phyloP scores from a whole-genome alignment of 1,140 invertebrate species.

The Micrasema minimum region DNA sequence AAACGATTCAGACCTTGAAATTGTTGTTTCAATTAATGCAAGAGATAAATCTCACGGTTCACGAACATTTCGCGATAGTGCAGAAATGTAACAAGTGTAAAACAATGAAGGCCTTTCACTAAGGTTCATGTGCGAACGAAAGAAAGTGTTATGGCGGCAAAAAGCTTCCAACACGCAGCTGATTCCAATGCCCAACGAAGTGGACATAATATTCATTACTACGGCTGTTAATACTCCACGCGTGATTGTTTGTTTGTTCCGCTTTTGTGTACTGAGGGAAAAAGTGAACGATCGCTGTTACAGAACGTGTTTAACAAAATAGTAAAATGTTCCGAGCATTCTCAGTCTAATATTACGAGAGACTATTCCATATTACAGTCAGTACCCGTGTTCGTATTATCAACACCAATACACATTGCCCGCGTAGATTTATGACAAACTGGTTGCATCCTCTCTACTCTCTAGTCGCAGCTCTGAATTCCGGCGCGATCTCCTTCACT shows the following conservation, averaged over 20 bases:
- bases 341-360: slow-evolving; percentile 38
- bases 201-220: not conserved
- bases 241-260: slow-evolving; percentile 9
- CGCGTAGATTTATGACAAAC: slow-evolving; percentile 52
- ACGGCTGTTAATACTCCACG: slow-evolving; percentile 4
- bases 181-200: not conserved
- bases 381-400: slow-evolving; percentile 48
- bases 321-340: slow-evolving; percentile 22
- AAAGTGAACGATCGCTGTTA: slow-evolving; percentile 5
- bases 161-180: slow-evolving; percentile 8
- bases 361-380: slow-evolving; percentile 37
- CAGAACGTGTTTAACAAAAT: slow-evolving; percentile 22
- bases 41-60: too few species aligned
- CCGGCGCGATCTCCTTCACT: slow-evolving; percentile 14
- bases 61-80: too few species aligned
- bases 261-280: slow-evolving; percentile 1
- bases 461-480: slow-evolving; percentile 44
- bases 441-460: slow-evolving; percentile 51
- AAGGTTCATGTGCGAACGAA: slow-evolving; percentile 5
- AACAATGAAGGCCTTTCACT: too few species aligned
- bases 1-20: too few species aligned
- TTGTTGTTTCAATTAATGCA: too few species aligned
- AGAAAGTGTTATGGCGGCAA: slow-evolving; percentile 6
- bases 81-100: too few species aligned
- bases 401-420: slow-evolving; percentile 41